Base-by-base conservation (phyloP, 2,888 invertebrate species). In the Ormia ochracea region DNA sequence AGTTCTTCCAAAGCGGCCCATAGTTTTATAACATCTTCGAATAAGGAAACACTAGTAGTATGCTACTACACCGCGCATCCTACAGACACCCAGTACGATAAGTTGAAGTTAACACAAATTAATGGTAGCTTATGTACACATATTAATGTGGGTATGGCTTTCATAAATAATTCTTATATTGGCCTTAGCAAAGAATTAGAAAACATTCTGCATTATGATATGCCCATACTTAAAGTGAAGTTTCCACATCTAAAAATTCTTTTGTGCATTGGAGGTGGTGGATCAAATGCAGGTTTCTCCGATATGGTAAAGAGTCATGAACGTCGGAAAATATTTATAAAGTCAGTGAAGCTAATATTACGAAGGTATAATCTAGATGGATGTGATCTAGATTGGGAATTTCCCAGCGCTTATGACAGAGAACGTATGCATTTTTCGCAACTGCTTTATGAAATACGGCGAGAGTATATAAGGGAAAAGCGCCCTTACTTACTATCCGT, bases 321-420 rank as follows among this genome's bases (percentile, higher is more conserved):
- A 0, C 93, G 92, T 63, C 92, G 96, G 79, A 94, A 95, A 90
- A 88, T 86, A 28, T 93, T 93, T 77, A 91, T 93, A 14, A 90
- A 88, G 81, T 92, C 93, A 0, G 84, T 93, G 0, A 92, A 91
- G 56, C 59, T 66, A 5, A 70, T 86, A 2, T 69, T 89, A 87
- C 91, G 85, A 82, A 83, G 82, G 2, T 88, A 87, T 83, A 81
- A 82, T 7, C 61, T 88, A 58, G 88, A 89, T 81, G 88, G 88
- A 33, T 85, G 89, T 61, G 90, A 96, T 89, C 89, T 96, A 31
- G 96, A 96, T 86, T 96, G 96, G 96, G 97, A 97, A 87, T 97
- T 96, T 88, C 96, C 96, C 1, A 93, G 92, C 0, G 91, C 94
- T 85, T 89, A 88, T 82, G 89, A 89, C 77, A 90, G 92, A 23